Conservation (phyloP, 2,797 vertebrate species). For the Potorous gilbertii region DNA sequence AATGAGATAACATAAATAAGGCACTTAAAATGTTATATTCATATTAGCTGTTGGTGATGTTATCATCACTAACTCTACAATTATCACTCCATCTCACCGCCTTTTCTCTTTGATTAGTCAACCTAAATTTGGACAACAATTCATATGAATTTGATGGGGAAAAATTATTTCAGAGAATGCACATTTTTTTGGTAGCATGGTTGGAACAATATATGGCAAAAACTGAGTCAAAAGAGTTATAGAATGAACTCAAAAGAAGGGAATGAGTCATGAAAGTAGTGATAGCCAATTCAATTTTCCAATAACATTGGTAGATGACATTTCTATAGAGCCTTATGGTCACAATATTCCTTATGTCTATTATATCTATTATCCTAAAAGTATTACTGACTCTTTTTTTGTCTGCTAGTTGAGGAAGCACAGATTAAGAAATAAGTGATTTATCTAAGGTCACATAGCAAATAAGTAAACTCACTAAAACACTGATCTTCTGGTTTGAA, state of each 20-base stretch:
- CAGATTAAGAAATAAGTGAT: neutral
- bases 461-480: conserved; percentile 23
- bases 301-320: no score
- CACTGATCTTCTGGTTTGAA: neutral
- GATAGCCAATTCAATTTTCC: no score
- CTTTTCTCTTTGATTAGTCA: neutral
- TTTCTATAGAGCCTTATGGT: no score
- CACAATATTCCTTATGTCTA: no score
- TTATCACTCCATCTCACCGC: neutral
- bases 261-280: no score
- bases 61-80: neutral
- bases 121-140: neutral
- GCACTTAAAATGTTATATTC: neutral
- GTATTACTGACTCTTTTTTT: neutral
- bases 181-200: no score
- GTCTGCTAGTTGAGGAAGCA: neutral
- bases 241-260: no score
- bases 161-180: neutral
- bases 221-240: no score
- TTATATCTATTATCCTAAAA: neutral
- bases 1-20: neutral
- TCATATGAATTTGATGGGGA: neutral
- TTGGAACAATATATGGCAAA: no score
- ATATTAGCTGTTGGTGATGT: neutral
- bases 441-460: neutral